Base-by-base conservation (phyloP, 2,113 vertebrate species). In the Kryptolebias marmoratus region DNA sequence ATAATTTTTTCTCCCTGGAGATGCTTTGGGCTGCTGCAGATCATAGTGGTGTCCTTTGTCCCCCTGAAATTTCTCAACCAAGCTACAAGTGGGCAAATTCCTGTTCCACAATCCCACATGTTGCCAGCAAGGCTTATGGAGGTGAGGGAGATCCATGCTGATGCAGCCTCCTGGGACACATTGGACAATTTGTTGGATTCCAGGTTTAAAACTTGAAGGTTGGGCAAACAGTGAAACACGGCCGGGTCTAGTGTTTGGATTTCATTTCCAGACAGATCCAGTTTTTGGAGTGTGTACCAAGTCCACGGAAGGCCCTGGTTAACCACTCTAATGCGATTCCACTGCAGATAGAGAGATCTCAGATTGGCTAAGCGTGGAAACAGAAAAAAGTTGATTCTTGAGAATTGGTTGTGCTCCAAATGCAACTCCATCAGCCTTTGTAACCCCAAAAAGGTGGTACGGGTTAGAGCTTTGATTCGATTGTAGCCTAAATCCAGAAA, bases 121-220 rank as follows among this genome's bases (percentile, higher is more conserved):
- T 99, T 99, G 71, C 97, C 97, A 0, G 98, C 98, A 10, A 99
- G 91, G 45, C 96, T 98, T 79, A 99, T 96, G 80, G 97, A 95
- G 80, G 96, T 96, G 80, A 99, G 94, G 0, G 98, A 99, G 89
- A 97, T 97, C 98, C 98, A 99, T 0, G 96, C 95, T 16, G 94
- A 95, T 90, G 97, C 96, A 15, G 96, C 96, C 85, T 98, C 97
- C 88, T 97, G 96, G 36, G 97, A 97, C 84, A 99, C 94, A 54
- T 98, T 99, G 78, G 96, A 97, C 66, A 99, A 93, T 79, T 98
- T 98, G 92, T 99, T 99, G 90, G 98, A 99, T 92, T 99, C 97
- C 93, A 99, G 85, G 83, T 98, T 98, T 47, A 99, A 95, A 73
- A 97, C 96, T 55, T 98, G 97, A 82, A 99, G 93, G 85, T 99